A percentile compares a stretch with the other conserved stretches of the same genome.
Conservation (phyloP, 2,113 vertebrate genomes). For the Albula goreensis region DNA sequence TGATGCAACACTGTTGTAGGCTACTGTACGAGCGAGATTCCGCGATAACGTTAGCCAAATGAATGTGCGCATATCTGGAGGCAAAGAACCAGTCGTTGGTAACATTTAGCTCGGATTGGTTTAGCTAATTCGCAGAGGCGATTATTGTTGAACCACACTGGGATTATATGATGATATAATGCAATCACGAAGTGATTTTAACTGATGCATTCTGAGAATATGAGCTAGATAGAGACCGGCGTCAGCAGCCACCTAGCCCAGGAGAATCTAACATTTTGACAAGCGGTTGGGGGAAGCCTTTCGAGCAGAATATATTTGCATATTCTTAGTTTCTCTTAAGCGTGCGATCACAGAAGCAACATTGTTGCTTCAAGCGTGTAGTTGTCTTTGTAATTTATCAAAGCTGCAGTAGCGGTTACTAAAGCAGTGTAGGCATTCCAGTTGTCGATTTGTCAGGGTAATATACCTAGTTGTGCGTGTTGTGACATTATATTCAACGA, state of each 20-base stretch:
- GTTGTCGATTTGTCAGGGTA: background rate
- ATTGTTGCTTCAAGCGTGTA: background rate
- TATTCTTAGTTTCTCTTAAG: background rate
- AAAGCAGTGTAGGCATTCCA: background rate
- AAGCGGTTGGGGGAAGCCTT: conserved; percentile 2
- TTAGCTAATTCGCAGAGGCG: conserved; percentile 8
- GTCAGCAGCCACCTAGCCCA: background rate
- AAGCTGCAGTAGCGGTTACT: background rate
- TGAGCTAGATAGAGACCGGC: background rate
- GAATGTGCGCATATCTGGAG: background rate
- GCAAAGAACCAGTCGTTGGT: background rate
- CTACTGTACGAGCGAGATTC: background rate
- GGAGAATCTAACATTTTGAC: background rate
- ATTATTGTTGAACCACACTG: conserved; percentile 1
- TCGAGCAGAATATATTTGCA: background rate
- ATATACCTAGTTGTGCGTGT: background rate
- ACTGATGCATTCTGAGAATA: background rate
- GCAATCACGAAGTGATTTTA: conserved; percentile 8
- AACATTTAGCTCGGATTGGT: background rate
- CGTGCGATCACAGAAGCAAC: background rate
- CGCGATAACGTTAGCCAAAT: background rate
- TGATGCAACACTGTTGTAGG: background rate
- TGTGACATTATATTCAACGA: no score
- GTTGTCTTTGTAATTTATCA: background rate
- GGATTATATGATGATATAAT: conserved; percentile 7